Percentiles rank a stretch among this genome's conserved stretches.
These are phyloP conservation scores for Scrobipalpa costella DNA, from an alignment of 2,888 invertebrate genomes.

Conservation along the genomic window DNA sequence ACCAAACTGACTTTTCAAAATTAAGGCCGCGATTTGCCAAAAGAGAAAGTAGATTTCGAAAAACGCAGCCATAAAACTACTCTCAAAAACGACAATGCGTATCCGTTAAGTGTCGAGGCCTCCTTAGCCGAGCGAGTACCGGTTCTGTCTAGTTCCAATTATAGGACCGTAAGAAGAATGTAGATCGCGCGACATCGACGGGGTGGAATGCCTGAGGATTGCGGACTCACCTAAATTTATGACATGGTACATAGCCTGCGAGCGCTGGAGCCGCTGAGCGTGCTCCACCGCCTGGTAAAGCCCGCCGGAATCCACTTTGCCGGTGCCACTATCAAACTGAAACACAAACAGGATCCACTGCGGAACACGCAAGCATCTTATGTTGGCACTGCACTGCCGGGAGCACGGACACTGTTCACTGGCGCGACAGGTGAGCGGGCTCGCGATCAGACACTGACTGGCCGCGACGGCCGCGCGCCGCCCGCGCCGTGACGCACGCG, in stretches of 20 bases:
- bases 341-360: conserved; percentile 72
- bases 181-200: conserved; percentile 47
- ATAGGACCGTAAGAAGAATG: conserved; percentile 61
- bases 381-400: conserved; percentile 62
- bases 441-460: conserved; percentile 65
- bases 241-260: conserved; percentile 79
- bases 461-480: conserved; percentile 35
- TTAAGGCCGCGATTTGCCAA: conserved; percentile 35
- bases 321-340: conserved; percentile 61
- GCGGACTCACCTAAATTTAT: conserved; percentile 80
- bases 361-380: conserved; percentile 72
- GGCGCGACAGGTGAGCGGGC: conserved; percentile 57
- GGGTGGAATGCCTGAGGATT: conserved; percentile 53
- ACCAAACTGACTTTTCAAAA: conserved; percentile 25
- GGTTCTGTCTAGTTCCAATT: conserved; percentile 70
- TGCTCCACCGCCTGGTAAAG: conserved; percentile 78
- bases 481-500: conserved; percentile 33
- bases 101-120: conserved; percentile 35
- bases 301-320: conserved; percentile 77
- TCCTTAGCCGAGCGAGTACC: conserved; percentile 57
- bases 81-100: conserved; percentile 40
- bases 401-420: conserved; percentile 52
- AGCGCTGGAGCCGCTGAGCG: conserved; percentile 77
- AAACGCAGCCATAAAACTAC: conserved; percentile 50
- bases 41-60: conserved; percentile 58